These are phyloP conservation scores for Dasysyrphus tricinctus DNA, from an alignment of 2,888 invertebrate species.

Conservation along the genomic window DNA sequence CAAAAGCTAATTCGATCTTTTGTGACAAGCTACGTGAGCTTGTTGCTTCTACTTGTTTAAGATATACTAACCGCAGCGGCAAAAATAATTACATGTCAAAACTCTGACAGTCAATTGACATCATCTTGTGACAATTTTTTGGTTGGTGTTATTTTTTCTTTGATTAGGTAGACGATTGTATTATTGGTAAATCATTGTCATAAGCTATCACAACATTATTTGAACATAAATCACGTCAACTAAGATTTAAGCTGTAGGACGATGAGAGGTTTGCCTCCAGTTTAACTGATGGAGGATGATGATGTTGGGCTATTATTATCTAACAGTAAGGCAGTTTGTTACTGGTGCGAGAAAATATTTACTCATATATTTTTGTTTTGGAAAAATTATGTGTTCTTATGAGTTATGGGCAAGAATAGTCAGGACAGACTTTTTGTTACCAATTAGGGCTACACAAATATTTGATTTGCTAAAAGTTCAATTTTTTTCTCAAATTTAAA, in stretches of 20 bases:
- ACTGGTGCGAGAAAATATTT: slow-evolving; percentile 9
- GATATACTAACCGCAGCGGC: slow-evolving; percentile 22
- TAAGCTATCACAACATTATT: slow-evolving; percentile 66
- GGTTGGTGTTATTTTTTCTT: not conserved
- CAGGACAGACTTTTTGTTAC: not conserved
- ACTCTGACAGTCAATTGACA: slow-evolving; percentile 67
- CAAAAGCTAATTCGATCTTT: slow-evolving; percentile 66
- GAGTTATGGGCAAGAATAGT: not conserved
- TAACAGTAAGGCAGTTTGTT: slow-evolving; percentile 9
- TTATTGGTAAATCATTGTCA: slow-evolving; percentile 64
- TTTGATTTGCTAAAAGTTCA: not conserved
- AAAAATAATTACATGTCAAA: slow-evolving; percentile 71
- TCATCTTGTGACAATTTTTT: slow-evolving; percentile 55
- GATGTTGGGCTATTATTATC: slow-evolving; percentile 41
- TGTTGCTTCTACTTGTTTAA: slow-evolving; percentile 59
- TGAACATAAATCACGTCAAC: slow-evolving; percentile 66
- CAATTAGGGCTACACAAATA: not conserved
- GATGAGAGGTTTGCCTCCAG: not conserved
- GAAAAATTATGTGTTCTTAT: not conserved
- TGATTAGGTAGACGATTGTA: slow-evolving; percentile 60
- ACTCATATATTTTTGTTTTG: not conserved
- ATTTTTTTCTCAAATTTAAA: too few species aligned
- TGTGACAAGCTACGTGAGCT: slow-evolving; percentile 69
- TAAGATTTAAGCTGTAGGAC: slow-evolving; percentile 17
- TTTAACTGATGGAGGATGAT: slow-evolving; percentile 27